Conservation (phyloP, 2,113 vertebrate genomes). For the Ceuthmochares aereus region DNA sequence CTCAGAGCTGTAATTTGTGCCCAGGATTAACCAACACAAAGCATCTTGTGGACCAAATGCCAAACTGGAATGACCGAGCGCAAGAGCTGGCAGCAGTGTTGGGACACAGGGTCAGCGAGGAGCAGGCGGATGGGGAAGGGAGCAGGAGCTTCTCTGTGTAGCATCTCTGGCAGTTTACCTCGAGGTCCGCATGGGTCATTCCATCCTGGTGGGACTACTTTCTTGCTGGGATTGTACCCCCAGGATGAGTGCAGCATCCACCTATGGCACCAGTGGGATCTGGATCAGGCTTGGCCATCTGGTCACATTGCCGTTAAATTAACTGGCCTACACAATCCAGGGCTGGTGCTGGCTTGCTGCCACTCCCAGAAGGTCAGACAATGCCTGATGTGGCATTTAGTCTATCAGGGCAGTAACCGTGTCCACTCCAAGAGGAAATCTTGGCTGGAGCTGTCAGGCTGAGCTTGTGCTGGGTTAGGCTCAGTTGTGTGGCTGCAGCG, state of each 20-base stretch:
- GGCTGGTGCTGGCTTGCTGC: neutral
- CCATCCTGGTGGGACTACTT: neutral
- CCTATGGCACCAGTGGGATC: neutral
- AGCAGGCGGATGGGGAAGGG: neutral
- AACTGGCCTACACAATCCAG: neutral
- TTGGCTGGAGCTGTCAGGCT: neutral
- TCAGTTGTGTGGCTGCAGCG: neutral
- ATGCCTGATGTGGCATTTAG: neutral
- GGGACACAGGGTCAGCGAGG: accelerated
- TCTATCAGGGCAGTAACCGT: neutral
- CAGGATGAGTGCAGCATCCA: neutral
- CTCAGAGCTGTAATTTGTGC: neutral
- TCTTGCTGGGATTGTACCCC: neutral
- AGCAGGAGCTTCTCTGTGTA: neutral
- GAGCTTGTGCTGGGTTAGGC: neutral
- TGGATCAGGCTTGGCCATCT: neutral
- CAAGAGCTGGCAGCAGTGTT: neutral
- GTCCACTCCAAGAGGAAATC: neutral
- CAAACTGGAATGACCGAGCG: neutral
- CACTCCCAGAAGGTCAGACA: neutral
- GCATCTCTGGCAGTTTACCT: neutral
- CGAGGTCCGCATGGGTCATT: neutral
- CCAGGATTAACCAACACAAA: neutral
- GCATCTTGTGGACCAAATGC: neutral
- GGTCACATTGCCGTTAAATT: neutral